Conservation (phyloP, 2,888 invertebrate species). For the Acholoe squamosa region DNA sequence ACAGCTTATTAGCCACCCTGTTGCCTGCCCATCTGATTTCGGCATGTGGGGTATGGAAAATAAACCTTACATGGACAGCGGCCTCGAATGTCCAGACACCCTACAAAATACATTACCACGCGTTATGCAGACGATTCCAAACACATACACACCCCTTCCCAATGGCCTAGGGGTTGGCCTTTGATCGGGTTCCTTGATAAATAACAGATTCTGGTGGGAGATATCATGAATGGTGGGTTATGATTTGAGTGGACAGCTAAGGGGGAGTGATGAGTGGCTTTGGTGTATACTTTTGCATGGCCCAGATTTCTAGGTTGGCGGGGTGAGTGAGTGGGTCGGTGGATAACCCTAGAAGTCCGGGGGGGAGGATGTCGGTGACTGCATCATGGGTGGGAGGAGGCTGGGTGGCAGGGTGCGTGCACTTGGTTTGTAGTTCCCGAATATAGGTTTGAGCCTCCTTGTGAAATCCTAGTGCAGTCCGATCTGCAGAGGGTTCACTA, state of each 20-base stretch:
- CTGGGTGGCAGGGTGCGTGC: too few relatives aligned
- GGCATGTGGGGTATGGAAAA: background rate
- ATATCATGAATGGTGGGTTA: background rate
- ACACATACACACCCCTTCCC: background rate
- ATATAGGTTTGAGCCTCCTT: too few relatives aligned
- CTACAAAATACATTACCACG: slow-evolving; percentile 8
- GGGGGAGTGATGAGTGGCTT: background rate
- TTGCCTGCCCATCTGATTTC: background rate
- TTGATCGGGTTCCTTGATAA: slow-evolving; percentile 24
- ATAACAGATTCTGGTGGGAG: slow-evolving; percentile 10
- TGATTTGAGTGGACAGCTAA: background rate
- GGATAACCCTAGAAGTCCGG: background rate
- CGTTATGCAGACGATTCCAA: slow-evolving; percentile 1
- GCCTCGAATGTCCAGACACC: background rate
- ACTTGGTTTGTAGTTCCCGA: too few relatives aligned
- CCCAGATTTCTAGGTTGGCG: slow-evolving; percentile 1
- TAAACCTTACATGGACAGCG: background rate
- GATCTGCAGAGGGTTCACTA: too few relatives aligned
- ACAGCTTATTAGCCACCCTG: background rate
- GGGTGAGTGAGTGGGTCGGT: background rate
- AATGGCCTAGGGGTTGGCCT: background rate
- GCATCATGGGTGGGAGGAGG: too few relatives aligned
- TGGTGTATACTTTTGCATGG: background rate
- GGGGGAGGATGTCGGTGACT: background rate
- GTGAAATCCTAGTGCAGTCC: too few relatives aligned